Percentiles rank a stretch among this genome's conserved stretches.
These are phyloP conservation scores for Polyommatus iphigenia DNA, from an alignment of 2,888 invertebrate genomes.

Conservation along the genomic window DNA sequence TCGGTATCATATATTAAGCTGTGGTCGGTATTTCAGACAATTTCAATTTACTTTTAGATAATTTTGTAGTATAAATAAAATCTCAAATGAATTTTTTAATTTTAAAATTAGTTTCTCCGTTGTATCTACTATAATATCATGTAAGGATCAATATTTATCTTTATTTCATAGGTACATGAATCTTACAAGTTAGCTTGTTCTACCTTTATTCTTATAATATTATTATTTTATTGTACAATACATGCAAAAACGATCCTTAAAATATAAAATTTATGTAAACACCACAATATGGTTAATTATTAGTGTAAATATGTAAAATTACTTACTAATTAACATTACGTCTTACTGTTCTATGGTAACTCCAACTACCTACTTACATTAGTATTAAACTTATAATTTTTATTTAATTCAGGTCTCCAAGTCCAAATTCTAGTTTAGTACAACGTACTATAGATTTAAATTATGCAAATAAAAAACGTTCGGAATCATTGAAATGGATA, in stretches of 20 bases:
- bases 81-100: neutral
- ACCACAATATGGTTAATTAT: neutral
- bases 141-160: neutral
- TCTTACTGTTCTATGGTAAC: no score
- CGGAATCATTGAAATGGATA: slow-evolving; percentile 80
- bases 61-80: no score
- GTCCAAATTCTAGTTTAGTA: slow-evolving; percentile 67
- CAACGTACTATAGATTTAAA: slow-evolving; percentile 77
- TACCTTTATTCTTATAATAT: neutral
- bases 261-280: neutral
- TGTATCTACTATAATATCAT: neutral
- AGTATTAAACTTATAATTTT: neutral
- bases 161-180: neutral
- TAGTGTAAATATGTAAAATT: neutral
- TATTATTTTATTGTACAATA: neutral
- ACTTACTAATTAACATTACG: neutral
- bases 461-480: slow-evolving; percentile 73
- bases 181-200: neutral
- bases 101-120: neutral
- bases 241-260: neutral
- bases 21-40: no score
- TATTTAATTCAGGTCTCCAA: slow-evolving; percentile 52
- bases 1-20: no score
- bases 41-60: no score
- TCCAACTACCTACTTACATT: neutral